phyloP scores from a whole-genome alignment of 2,797 vertebrate species.

The Hipposideros larvatus region DNA sequence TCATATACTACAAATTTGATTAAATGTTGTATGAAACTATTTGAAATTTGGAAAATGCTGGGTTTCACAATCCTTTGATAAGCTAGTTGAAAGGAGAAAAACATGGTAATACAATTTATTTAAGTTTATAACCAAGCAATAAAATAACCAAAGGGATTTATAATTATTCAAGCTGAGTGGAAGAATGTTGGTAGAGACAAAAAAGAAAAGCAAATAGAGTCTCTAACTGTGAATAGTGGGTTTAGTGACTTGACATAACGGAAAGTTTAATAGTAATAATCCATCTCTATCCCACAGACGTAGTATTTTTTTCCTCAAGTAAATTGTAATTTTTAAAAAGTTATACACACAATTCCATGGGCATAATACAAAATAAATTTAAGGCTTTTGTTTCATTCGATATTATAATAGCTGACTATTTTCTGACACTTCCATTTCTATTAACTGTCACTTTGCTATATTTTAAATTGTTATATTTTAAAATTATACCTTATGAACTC shows the following conservation, averaged over 20 bases:
- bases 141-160: constrained; percentile 20
- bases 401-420: not conserved
- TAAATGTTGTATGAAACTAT: not conserved
- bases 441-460: constrained; percentile 33
- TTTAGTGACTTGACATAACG: not conserved
- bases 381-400: not conserved
- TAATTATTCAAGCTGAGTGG: not conserved
- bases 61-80: not conserved
- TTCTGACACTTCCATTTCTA: not conserved
- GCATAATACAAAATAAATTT: constrained; percentile 29
- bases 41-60: not conserved
- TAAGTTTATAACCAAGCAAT: not conserved
- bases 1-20: not conserved
- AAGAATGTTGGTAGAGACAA: not conserved
- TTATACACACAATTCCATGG: not conserved
- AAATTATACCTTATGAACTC: not conserved
- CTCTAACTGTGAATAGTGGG: not conserved
- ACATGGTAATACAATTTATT: not conserved
- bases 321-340: constrained; percentile 17
- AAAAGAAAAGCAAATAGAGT: not conserved
- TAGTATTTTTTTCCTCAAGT: not conserved
- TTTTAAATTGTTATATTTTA: constrained; percentile 44
- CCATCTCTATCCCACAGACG: not conserved
- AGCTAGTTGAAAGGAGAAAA: constrained; percentile 45
- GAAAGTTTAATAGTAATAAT: not conserved